Base-by-base conservation (phyloP, 1,140 invertebrate genomes). In the Aporrectodea caliginosa region DNA sequence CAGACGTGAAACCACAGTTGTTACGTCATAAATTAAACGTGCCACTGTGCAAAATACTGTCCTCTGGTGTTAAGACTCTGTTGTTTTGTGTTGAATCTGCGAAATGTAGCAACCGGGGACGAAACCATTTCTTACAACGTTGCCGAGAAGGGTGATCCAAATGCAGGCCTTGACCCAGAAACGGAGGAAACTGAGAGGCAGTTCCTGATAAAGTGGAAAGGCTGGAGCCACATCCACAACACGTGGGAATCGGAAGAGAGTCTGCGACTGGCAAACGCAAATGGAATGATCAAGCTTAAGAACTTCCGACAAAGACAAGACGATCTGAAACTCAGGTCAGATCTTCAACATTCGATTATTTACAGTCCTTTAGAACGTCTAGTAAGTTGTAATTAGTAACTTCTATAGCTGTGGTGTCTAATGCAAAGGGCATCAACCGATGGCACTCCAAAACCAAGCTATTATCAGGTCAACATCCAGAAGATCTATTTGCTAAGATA, bases 191-290 rank as follows among this genome's bases (percentile, higher is more conserved):
- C 73, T 2, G 96, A 98, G 91, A 88, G 90, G 75, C 96, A 99
- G 89, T 99, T 93, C 90, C 90, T 97, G 80, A 98, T 99, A 74
- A 99, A 99, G 90, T 99, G 98, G 98, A 97, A 97, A 87, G 94
- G 93, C 33, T 98, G 96, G 96, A 96, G 97, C n/a, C 95, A 99
- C 87, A 95, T 99, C 75, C 98, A 99, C 87, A 99, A 98, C 85
- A 99, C 98, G 6, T 99, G 97, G 97, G 98, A 99, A 88, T 96
- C 95, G 0, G 93, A 96, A 83, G 90, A 91, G 73, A 93, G 93
- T 22, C 89, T 99, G 16, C 92, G 92, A 84, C 92, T 94, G 82
- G 94, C 96, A 91, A 97, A 97, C 89, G 92, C 95, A 1, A 98
- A 98, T 89, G 97, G 97, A 1, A 86, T 98, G 78, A 99, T 99